These are phyloP conservation scores for Smittia aterrima DNA, from an alignment of 2,888 invertebrate genomes.

Conservation along the genomic window DNA sequence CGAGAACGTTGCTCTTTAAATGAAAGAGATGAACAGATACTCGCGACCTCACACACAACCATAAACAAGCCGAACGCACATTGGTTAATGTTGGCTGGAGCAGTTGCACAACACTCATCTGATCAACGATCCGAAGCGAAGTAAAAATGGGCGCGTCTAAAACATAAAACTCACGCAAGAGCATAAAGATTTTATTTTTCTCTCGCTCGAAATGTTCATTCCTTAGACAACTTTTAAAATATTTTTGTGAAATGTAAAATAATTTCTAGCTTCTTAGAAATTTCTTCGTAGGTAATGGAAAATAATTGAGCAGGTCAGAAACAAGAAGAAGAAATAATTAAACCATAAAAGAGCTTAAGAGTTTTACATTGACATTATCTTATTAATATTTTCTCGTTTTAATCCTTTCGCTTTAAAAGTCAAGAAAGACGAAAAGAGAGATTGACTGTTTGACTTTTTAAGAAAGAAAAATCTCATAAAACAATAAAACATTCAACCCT, in stretches of 20 bases:
- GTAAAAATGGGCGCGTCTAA: conserved; percentile 35
- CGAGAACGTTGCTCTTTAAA: neutral
- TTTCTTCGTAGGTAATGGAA: conserved; percentile 24
- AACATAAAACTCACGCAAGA: neutral
- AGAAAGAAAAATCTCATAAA: conserved; percentile 38
- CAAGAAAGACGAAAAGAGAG: neutral
- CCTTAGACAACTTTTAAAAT: neutral
- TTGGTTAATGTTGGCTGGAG: conserved; percentile 31
- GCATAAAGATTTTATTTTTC: neutral
- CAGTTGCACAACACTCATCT: conserved; percentile 20
- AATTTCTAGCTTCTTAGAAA: conserved; percentile 12
- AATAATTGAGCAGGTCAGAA: conserved; percentile 34
- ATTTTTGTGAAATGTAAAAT: neutral
- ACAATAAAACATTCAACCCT: conserved; percentile 40
- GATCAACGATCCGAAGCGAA: conserved; percentile 41
- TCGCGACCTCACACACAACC: neutral
- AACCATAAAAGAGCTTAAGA: conserved; percentile 40
- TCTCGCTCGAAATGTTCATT: neutral
- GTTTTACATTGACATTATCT: conserved; percentile 34
- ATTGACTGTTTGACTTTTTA: conserved; percentile 34
- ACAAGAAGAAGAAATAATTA: conserved; percentile 19
- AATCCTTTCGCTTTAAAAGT: conserved; percentile 30
- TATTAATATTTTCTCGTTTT: conserved; percentile 34
- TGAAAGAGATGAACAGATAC: conserved; percentile 7
- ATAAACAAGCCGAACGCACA: conserved; percentile 5